Evolutionary conservation across 2,113 vertebrate genomes (phyloP), one percentile per base, ranked within the genome.

Genomic region (Thunnus thynnus): DNA sequence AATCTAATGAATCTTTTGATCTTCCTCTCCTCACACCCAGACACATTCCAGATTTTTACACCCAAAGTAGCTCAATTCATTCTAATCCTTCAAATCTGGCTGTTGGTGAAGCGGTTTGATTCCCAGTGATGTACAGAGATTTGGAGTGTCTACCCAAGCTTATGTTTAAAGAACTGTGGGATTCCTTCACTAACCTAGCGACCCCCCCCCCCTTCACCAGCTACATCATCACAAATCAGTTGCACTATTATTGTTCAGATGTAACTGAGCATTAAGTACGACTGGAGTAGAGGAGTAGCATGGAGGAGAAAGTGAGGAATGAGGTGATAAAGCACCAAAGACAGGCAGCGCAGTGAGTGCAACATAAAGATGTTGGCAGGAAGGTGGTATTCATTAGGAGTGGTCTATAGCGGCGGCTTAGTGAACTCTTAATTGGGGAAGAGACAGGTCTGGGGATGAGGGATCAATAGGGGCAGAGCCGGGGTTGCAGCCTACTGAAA

Each of bases 341-440:
- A 76, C 71, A 22, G 76, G 30, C 25, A 48, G 58, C 2, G 0
- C 1, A 56, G 50, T 55, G 55, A 83, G 74, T 76, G 46, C 57
- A 80, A 25, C 58, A 66, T 73, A 57, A 25, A 83, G 72, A 76
- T 73, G 63, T 75, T 86, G 86, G 76, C 72, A 85, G 63, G 61
- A 68, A 86, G 65, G 56, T 79, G 60, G 65, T 76, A 68, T 85
- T 92, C 62, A 87, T 90, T 90, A 86, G 81, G 54, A 90, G 72
- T 14, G 66, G 56, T 86, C 85, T 72, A 70, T 20, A 64, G 80
- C 63, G 82, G 62, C 74, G 46, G 74, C 80, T 90, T 79, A 86
- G 89, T 93, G 84, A 92, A 92, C 89, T 93, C 91, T 92, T 92
- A 94, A 93, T 92, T 93, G 91, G 90, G 20, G 25, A 63, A 71